Base-by-base conservation (phyloP, 2,797 vertebrate species). In the Carcharodon carcharias region DNA sequence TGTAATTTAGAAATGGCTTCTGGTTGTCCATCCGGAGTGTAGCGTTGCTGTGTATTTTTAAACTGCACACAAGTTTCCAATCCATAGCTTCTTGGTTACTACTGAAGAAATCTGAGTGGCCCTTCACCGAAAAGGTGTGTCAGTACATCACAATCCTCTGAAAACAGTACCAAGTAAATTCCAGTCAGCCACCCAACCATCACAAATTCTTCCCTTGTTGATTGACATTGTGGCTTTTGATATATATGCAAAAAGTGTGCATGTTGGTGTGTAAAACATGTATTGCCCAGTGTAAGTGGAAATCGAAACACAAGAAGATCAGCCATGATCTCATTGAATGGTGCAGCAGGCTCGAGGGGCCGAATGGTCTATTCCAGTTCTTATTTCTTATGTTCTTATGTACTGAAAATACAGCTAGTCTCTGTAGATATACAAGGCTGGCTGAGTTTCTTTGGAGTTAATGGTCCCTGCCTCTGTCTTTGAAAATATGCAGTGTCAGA, bases 1-100 rank as follows among this genome's bases (percentile, higher is more conserved):
- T 93, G 61, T 67, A 93, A 93, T 45, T 93, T 93, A 54, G 91
- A 67, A 93, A 93, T 93, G n/a, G 21, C 63, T 63, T 40, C 61
- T n/a, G 40, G 61, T 67, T 93, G 35, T 93, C 91, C 16, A 35
- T 92, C 89, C 26, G 21, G 91, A 35, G 35, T 63, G 16, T 65
- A 65, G 91, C 65, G 18, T 93, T 67, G 91, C 61, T n/a, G 21
- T 65, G 6, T 67, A 93, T 93, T 45, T 93, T 93, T 93, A 65
- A 93, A 65, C 91, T 65, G 35, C 61, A 67, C 63, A 65, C n/a
- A 93, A 67, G 21, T 45, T 67, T 67, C 18, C 61, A 65, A 93
- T 93, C 18, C n/a, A 65, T 45, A 65, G 35, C n/a, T 93, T 93
- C 14, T 35, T 91, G 12, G 88, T 26, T 58, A 7, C 21, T 85